Evolutionary conservation across 2,888 invertebrate species (phyloP).

Genomic region (Pimpla rufipes): DNA sequence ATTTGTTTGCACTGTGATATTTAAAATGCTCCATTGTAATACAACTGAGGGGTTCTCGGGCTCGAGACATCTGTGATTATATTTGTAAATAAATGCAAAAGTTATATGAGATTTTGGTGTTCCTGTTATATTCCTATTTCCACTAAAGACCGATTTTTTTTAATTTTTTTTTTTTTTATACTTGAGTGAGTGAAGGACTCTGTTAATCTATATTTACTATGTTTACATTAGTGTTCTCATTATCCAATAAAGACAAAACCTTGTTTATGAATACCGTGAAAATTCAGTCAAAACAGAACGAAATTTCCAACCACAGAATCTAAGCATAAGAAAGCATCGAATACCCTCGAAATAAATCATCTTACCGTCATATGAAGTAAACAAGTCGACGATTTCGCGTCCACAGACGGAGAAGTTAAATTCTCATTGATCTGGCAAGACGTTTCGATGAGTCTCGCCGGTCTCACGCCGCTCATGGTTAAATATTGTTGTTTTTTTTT

Average conservation of each 20-base stretch:
- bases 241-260: too few species aligned
- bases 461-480: slow-evolving; percentile 64
- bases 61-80: slow-evolving; percentile 2
- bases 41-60: background rate
- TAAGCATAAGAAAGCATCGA: background rate
- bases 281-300: background rate
- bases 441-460: slow-evolving; percentile 69
- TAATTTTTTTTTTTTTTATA: too few species aligned
- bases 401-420: slow-evolving; percentile 65
- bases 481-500: slow-evolving; percentile 7
- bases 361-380: slow-evolving; percentile 71
- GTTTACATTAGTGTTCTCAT: too few species aligned
- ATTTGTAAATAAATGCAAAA: background rate
- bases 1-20: background rate
- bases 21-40: background rate
- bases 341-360: background rate
- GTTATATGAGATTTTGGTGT: background rate
- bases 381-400: slow-evolving; percentile 70
- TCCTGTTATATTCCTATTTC: too few species aligned
- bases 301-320: background rate
- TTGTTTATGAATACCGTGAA: background rate
- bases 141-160: too few species aligned
- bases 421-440: slow-evolving; percentile 72
- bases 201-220: too few species aligned
- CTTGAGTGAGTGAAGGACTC: too few species aligned